Conservation (phyloP, 35 echinoderm and acorn worm genomes). For the Apostichopus parvimensis region DNA sequence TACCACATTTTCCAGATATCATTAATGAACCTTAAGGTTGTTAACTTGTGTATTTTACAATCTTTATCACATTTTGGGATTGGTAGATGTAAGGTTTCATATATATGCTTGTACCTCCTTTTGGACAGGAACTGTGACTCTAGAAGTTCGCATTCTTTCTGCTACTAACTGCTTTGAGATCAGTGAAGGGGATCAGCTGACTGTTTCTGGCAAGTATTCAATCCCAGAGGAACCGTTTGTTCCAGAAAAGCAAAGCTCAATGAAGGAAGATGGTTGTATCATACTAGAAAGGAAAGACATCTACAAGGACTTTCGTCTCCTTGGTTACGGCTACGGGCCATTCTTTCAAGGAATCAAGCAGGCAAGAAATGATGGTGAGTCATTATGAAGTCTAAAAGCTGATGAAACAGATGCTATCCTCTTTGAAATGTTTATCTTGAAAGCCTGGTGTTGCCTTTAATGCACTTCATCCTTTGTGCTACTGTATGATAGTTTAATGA, state of each 20-base stretch:
- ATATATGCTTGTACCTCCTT: neutral
- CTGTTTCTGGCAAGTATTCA: constrained; percentile 76
- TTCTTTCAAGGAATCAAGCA: constrained; percentile 68
- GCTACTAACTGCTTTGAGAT: constrained; percentile 84
- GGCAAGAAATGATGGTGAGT: constrained; percentile 76
- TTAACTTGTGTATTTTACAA: too few species aligned
- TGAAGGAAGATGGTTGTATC: constrained; percentile 37
- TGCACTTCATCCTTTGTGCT: too few species aligned
- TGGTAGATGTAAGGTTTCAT: neutral
- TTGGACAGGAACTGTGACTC: constrained; percentile 67
- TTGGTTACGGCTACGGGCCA: constrained; percentile 79
- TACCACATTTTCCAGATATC: too few species aligned
- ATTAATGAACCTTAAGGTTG: too few species aligned
- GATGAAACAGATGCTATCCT: too few species aligned
- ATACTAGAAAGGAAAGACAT: constrained; percentile 61
- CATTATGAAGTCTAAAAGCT: neutral
- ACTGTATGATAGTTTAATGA: too few species aligned
- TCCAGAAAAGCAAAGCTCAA: neutral
- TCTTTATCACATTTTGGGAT: too few species aligned
- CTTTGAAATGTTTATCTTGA: neutral
- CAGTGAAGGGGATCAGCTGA: constrained; percentile 77
- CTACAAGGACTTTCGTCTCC: constrained; percentile 84
- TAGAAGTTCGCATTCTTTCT: constrained; percentile 77
- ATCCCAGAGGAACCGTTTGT: constrained; percentile 62
- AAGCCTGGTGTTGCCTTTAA: neutral